Evolutionary conservation across 30 jellyfish, hydroid and myxozoan species (phyloP), one percentile per base, ranked within the genome.

Genomic region (Catostylus mosaicus): DNA sequence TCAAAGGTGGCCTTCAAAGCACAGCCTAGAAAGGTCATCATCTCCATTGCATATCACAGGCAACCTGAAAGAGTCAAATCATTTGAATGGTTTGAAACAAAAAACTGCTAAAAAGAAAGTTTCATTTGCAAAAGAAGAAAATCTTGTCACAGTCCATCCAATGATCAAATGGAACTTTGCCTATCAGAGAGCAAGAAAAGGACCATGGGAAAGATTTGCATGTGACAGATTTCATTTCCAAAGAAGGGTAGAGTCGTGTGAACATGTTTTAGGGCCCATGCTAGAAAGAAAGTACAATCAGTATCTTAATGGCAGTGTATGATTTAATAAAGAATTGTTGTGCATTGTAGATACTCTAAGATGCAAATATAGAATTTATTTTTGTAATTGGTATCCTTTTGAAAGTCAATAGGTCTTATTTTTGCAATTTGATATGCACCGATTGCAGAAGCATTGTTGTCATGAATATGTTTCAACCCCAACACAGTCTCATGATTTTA

Each of bases 141-240:
- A 70, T 19, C 69, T 83, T 11, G 75, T 56, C 1, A 83, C 86
- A 22, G 80, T 83, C 43, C 86, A 83, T 30, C 93, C 68, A 7
- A 83, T 83, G 93, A 37, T 83, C 20, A 63, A 24, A 2, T 83
- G 93, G 93, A 56, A 48, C 19, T 74, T 30, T 71, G 93, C 93
- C 34, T 70, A 83, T 51, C 86, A 76, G 30, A 37, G 59, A 6
- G 86, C 93, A 7, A 63, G 93, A 18, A 83, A 83, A 47, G 93
- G 93, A 38, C 87, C 51, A 12, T 83, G 93, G 93, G 77, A 83
- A 30, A 57, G 67, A 30, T 83, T n/a, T 70, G 93, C 86, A 32
- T 62, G 83, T 52, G 93, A 83, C 62, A 72, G 93, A 73, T 73
- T 34, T 20, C 93, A 62, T 33, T 83, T 83, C 34, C 85, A 62